Base-by-base conservation (phyloP, 2,797 vertebrate species). In the Parauchenoglanis punctatus region DNA sequence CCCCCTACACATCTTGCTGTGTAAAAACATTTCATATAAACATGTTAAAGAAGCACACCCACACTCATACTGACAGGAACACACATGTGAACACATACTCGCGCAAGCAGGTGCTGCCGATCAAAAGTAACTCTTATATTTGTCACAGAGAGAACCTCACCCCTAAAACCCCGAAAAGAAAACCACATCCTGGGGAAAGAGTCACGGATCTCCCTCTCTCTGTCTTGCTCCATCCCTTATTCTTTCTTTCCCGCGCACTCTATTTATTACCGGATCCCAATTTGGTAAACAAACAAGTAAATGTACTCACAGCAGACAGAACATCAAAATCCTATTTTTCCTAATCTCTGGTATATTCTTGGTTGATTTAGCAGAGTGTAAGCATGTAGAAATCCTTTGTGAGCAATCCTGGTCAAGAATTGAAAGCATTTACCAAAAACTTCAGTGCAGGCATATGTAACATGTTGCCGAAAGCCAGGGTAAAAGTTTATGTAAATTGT, bases 131-230 rank as follows among this genome's bases (percentile, higher is more conserved):
- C 80, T 87, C 83, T 91, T 88, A 85, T 77, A 91, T 86, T 90
- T 92, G 88, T 89, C 89, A 92, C 87, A 87, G 88, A 90, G 89
- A 87, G 88, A 89, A 91, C 89, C 89, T 91, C 82, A 83, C 88
- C 89, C 91, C 81, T 90, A 82, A 88, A 91, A 90, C 90, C 90
- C 90, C 85, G 86, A 91, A 88, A 84, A 85, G 77, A 88, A 91
- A 92, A 84, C 92, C 92, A 93, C 92, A 93, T 93, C 92, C 92
- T 93, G 91, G 89, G 91, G 92, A 92, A 91, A 88, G 85, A 90
- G 90, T 91, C 90, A 91, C 88, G 90, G 91, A 90, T 92, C 91
- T 91, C 91, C 91, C 87, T 88, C 54, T 90, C 73, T 88, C 17
- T 84, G 58, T 84, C 28, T 89, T 82, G 85, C 88, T 75, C 84